Conservation (phyloP, 2,888 invertebrate species). For the Tachina fera region DNA sequence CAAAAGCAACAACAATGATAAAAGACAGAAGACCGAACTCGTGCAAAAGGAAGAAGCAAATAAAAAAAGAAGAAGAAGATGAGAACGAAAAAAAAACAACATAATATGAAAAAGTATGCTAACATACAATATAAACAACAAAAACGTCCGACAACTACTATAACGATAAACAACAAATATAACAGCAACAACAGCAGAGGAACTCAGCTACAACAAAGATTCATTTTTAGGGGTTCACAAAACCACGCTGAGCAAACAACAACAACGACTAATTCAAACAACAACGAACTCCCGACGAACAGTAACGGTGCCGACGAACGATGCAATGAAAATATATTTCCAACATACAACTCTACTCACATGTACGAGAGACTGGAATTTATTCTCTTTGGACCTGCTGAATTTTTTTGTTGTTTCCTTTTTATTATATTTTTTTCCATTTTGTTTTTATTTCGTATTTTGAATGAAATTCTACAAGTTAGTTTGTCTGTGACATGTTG, state of each 20-base stretch:
- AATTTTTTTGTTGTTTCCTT: constrained; percentile 4
- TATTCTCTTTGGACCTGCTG: constrained; percentile 19
- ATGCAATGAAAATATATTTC: constrained; percentile 42
- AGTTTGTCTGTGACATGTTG: constrained; percentile 61
- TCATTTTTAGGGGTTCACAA: constrained; percentile 67
- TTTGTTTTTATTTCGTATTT: constrained; percentile 40
- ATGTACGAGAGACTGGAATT: constrained; percentile 29
- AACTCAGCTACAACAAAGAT: constrained; percentile 52
- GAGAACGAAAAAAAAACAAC: constrained; percentile 46
- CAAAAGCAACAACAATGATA: constrained; percentile 50
- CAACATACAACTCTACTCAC: constrained; percentile 22
- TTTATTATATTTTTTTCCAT: not conserved
- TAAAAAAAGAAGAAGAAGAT: constrained; percentile 40
- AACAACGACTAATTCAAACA: constrained; percentile 47
- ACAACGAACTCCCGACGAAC: constrained; percentile 47
- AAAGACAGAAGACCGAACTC: constrained; percentile 56
- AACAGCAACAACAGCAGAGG: constrained; percentile 29
- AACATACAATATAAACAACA: constrained; percentile 56
- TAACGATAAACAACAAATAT: constrained; percentile 53
- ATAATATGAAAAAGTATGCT: constrained; percentile 62
- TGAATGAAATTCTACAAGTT: constrained; percentile 64
- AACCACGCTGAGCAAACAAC: constrained; percentile 40
- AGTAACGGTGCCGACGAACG: constrained; percentile 32
- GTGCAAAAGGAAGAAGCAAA: constrained; percentile 62
- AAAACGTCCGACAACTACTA: constrained; percentile 47